Conservation (phyloP, 2,888 invertebrate genomes). For the Sthenelais limicola region DNA sequence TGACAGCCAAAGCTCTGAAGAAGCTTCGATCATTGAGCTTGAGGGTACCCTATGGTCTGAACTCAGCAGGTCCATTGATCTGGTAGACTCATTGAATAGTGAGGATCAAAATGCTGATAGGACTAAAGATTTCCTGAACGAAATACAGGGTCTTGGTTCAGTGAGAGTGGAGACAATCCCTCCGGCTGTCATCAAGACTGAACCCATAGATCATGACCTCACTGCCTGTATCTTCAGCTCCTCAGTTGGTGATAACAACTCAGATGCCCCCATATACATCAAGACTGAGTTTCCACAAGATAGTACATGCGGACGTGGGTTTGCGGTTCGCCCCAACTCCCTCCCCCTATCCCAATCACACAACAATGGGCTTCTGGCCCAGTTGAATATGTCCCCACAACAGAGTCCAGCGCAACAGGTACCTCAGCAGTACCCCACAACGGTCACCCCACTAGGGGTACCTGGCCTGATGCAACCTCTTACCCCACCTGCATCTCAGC, state of each 20-base stretch:
- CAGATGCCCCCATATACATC: background rate
- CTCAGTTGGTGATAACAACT: background rate
- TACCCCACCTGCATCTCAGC: slow-evolving; percentile 29
- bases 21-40: background rate
- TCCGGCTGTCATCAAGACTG: slow-evolving; percentile 25
- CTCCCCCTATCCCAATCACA: background rate
- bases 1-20: background rate
- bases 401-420: slow-evolving; percentile 23
- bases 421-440: background rate
- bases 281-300: background rate
- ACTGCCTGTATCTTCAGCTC: background rate
- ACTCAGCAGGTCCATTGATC: background rate
- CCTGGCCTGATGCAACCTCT: background rate
- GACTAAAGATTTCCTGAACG: too few relatives aligned
- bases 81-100: slow-evolving; percentile 9
- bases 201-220: slow-evolving; percentile 13
- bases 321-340: background rate
- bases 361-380: background rate
- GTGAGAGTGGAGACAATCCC: background rate
- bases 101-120: too few relatives aligned
- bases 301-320: background rate
- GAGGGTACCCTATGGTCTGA: background rate
- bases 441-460: background rate
- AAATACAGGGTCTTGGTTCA: slow-evolving; percentile 27
- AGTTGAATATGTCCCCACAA: background rate